phyloP scores from a whole-genome alignment of 2,113 vertebrate genomes.

The Misgurnus anguillicaudatus region DNA sequence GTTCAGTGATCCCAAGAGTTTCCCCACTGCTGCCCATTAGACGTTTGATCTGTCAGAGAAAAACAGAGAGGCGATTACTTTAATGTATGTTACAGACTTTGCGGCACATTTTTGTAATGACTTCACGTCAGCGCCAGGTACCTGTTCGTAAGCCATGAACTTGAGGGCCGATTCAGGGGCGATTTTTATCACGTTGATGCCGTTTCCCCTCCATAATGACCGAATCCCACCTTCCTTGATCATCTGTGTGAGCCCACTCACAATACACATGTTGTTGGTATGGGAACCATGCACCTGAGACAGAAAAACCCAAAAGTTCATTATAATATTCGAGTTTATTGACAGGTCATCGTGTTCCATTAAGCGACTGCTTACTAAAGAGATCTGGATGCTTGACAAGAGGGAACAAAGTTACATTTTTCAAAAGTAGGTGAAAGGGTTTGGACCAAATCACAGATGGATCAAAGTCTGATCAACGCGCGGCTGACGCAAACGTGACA shows the following conservation, averaged over 20 bases:
- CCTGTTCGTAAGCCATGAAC: slow-evolving; percentile 99
- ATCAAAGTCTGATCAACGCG: slow-evolving; percentile 35
- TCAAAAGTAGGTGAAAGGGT: neutral
- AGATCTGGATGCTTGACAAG: neutral
- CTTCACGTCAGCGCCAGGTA: slow-evolving; percentile 48
- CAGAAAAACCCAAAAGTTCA: neutral
- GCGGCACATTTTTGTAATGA: too few species aligned
- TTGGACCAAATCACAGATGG: neutral
- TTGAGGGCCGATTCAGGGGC: slow-evolving; percentile 94
- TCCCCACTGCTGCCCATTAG: slow-evolving; percentile 86
- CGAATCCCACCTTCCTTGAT: slow-evolving; percentile 86
- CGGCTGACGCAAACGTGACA: slow-evolving; percentile 48
- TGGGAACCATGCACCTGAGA: slow-evolving; percentile 89
- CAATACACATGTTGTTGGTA: slow-evolving; percentile 92
- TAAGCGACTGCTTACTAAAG: too few species aligned
- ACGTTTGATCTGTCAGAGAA: slow-evolving; percentile 81
- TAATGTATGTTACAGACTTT: neutral
- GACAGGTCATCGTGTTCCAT: neutral
- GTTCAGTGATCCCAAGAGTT: slow-evolving; percentile 83
- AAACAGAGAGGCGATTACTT: neutral
- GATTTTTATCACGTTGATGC: slow-evolving; percentile 93
- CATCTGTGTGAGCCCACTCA: slow-evolving; percentile 90
- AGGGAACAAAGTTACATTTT: slow-evolving; percentile 8
- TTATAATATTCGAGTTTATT: neutral
- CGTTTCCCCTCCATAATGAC: slow-evolving; percentile 91